Evolutionary conservation across 2,797 vertebrate genomes (phyloP), one percentile per base, ranked within the genome.

Genomic region (Alca torda): DNA sequence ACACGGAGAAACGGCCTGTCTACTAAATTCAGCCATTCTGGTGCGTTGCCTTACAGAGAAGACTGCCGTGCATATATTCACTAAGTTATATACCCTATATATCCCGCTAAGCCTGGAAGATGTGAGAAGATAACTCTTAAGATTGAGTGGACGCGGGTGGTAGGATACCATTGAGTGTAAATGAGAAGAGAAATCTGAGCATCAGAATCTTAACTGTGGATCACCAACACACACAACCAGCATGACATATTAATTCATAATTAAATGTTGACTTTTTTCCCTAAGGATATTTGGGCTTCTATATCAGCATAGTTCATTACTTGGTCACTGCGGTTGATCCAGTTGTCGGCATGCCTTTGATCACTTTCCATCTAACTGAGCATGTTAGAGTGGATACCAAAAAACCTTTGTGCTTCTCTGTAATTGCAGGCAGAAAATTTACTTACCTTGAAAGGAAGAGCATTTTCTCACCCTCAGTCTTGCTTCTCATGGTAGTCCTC

Each of bases 221-320:
- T 93, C 91, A 79, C 61, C 70, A 59, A 72, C 30, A 59, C n/a
- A 69, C 91, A 64, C 72, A 83, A 37, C 33, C 30, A 4, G 33
- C 57, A 37, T 56, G 48, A 93, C 87, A 63, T 81, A 92, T 96
- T 94, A 95, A 96, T 95, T 96, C 88, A 80, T 83, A 92, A 94
- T 83, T 94, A 95, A 95, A 59, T 73, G 82, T 81, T 93, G 76
- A 59, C 33, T 95, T 60, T 88, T 79, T 77, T 48, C 37, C 56
- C 83, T 43, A 45, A 91, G 89, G 95, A 84, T 87, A 87, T 88
- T 94, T 94, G 89, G 79, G 45, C 78, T 96, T 89, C 68, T 83
- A 20, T 75, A 87, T 35, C 56, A 61, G 64, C 41, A 64, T 46
- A 91, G 81, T 95, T 97, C 93, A 91, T 96, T 95, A 95, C 64